Base-by-base conservation (phyloP, 2,113 vertebrate genomes). In the Nansenia antarctica region DNA sequence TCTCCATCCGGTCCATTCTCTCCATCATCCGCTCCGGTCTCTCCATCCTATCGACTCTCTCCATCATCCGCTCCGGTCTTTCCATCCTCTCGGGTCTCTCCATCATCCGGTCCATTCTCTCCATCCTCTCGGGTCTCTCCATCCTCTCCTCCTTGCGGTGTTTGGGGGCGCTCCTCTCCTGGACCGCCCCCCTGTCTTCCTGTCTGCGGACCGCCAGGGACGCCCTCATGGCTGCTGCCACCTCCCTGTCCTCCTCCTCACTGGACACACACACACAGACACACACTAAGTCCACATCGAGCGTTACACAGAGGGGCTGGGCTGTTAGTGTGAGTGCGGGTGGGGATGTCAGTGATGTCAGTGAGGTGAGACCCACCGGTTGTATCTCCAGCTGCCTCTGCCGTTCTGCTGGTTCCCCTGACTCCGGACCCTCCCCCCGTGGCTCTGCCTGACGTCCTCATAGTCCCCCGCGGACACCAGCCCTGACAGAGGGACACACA, bases 331-430 rank as follows among this genome's bases (percentile, higher is more conserved):
- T 14, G 45, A 49, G 4, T n/a, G 4, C 9, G 6, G 4, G 45
- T 9, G n/a, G 45, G 0, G 20, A 29, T 27, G 49, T 26, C 22
- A 65, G 24, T 47, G 42, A 12, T 47, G n/a, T 54, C 22, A 27
- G 12, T 54, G 54, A 30, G 7, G 31, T 65, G 12, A 20, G 20
- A 85, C 93, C 93, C 87, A 98, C 98, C 97, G 90, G 70, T 94
- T 96, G 77, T 99, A 99, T 65, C 96, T 93, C 98, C 98, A 99
- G 93, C 98, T 99, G 74, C 93, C 94, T 85, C 94, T 90, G 53
- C 91, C 85, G 84, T 95, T 98, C 81, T 98, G 95, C 72, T 92
- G 96, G 26, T 85, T 86, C 37, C 92, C 94, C 2, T 94, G 91
- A 49, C 89, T 78, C 1, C 92, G 82, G 55, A 90, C 53, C 82